Percentiles rank a stretch among this genome's conserved stretches.
These are phyloP conservation scores for Ametastegia equiseti DNA, from an alignment of 2,888 invertebrate species.

Conservation along the genomic window DNA sequence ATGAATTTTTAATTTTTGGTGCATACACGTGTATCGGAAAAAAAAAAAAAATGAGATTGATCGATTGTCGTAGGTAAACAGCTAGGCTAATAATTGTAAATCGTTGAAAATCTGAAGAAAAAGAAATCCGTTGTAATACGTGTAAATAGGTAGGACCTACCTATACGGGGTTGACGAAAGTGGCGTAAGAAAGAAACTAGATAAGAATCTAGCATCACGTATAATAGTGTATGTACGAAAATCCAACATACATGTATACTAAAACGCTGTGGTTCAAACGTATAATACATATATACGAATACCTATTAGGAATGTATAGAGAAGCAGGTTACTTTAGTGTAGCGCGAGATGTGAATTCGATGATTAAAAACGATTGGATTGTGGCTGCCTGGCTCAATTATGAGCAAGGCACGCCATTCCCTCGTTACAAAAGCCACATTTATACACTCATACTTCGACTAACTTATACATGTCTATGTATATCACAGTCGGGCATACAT, in stretches of 20 bases:
- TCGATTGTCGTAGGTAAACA: not conserved
- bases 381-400: slow-evolving; percentile 72
- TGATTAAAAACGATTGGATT: slow-evolving; percentile 75
- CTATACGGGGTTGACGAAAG: not conserved
- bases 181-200: slow-evolving; percentile 26
- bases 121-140: not conserved
- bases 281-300: too few relatives aligned
- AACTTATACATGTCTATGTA: slow-evolving; percentile 7
- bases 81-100: too few relatives aligned
- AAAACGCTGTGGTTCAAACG: slow-evolving; percentile 23
- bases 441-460: not conserved
- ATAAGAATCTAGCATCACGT: slow-evolving; percentile 20
- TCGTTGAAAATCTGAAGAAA: not conserved
- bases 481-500: not conserved
- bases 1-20: not conserved
- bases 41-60: too few relatives aligned
- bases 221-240: too few relatives aligned
- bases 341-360: slow-evolving; percentile 69
- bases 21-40: too few relatives aligned
- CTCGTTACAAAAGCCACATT: slow-evolving; percentile 71
- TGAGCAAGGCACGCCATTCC: slow-evolving; percentile 73
- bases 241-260: not conserved
- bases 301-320: too few relatives aligned
- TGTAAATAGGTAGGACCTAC: too few relatives aligned
- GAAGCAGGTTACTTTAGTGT: too few relatives aligned